These are phyloP conservation scores for Drosophila saltans DNA, from an alignment of 1,140 invertebrate species.

Conservation along the genomic window DNA sequence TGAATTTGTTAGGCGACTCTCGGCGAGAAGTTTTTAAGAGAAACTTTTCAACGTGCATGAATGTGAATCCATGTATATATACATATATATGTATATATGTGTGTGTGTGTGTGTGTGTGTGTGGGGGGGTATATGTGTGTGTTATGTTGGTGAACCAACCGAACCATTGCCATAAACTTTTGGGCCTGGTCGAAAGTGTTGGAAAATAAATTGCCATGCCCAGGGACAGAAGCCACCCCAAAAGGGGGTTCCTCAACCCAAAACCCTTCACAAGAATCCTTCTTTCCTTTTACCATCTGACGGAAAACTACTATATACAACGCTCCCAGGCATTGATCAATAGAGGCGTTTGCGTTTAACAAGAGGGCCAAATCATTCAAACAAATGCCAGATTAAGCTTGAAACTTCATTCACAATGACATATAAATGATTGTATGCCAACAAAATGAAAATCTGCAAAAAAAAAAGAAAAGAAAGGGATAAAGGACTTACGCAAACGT, in stretches of 20 bases:
- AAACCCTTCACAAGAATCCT: slow-evolving; percentile 1
- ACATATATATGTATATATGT: neutral
- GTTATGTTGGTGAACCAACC: slow-evolving; percentile 28
- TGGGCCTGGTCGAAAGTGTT: slow-evolving; percentile 56
- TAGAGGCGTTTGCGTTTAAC: slow-evolving; percentile 16
- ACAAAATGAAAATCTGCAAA: neutral
- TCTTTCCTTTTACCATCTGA: neutral
- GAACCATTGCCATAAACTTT: slow-evolving; percentile 61
- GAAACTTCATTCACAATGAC: slow-evolving; percentile 11
- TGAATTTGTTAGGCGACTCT: slow-evolving; percentile 72
- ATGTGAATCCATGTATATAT: slow-evolving; percentile 29
- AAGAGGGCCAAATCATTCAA: slow-evolving; percentile 19
- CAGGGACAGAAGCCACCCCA: slow-evolving; percentile 42
- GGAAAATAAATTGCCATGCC: slow-evolving; percentile 70
- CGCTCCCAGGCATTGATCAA: slow-evolving; percentile 15
- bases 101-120: neutral
- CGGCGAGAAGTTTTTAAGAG: slow-evolving; percentile 65
- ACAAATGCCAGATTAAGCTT: slow-evolving; percentile 18
- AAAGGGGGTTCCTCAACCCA: neutral
- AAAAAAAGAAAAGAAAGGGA: neutral
- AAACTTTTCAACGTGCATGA: slow-evolving; percentile 72
- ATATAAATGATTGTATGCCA: slow-evolving; percentile 8
- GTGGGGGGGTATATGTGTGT: neutral
- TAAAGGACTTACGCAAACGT: slow-evolving; percentile 7
- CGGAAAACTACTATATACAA: slow-evolving; percentile 12